Conservation (phyloP, 2,888 invertebrate species). For the Polymixis flavicincta region DNA sequence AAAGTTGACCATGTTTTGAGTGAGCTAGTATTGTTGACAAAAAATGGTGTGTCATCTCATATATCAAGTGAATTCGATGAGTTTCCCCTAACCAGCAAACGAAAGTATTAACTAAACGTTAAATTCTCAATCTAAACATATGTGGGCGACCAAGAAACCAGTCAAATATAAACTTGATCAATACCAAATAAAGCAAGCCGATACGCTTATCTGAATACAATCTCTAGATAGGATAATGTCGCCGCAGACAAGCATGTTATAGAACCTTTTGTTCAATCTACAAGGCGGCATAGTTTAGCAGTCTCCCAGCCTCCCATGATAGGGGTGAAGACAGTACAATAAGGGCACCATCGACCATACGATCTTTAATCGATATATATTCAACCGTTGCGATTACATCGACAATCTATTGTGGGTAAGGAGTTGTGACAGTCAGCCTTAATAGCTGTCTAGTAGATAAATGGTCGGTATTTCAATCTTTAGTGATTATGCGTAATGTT, state of each 20-base stretch:
- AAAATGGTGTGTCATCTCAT: background rate
- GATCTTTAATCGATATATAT: conserved; percentile 81
- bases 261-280: conserved; percentile 81
- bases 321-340: conserved; percentile 88
- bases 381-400: conserved; percentile 84
- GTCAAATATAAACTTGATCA: conserved; percentile 57
- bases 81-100: background rate
- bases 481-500: conserved; percentile 36
- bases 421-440: conserved; percentile 73
- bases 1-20: background rate
- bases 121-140: background rate
- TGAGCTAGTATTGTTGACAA: background rate
- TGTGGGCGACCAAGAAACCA: conserved; percentile 30
- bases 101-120: background rate
- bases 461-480: conserved; percentile 52
- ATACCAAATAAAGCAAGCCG: conserved; percentile 59
- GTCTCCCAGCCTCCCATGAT: conserved; percentile 69
- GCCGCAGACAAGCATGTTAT: conserved; percentile 73
- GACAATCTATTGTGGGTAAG: conserved; percentile 81
- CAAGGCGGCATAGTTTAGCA: conserved; percentile 80
- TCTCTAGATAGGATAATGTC: conserved; percentile 76
- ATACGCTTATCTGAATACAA: conserved; percentile 63
- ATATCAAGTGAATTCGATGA: background rate
- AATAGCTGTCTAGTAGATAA: conserved; percentile 68
- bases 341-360: conserved; percentile 80